Evolutionary conservation across 2,797 vertebrate species (phyloP), one percentile per base, ranked within the genome.

Genomic region (Etheostoma nigrum): DNA sequence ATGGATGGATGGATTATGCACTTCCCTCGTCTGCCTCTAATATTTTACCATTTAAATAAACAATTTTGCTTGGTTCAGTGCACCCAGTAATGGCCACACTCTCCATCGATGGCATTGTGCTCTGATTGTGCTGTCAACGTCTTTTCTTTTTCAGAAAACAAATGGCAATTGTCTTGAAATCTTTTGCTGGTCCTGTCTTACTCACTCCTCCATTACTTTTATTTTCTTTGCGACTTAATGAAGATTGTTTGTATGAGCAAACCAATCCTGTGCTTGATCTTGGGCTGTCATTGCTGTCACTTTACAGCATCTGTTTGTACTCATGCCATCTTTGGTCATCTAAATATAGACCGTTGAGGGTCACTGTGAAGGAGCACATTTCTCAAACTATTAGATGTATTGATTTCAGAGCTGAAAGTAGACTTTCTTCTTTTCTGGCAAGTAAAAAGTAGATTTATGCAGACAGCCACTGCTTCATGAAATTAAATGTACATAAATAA

Each of bases 111-210:
- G 61, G 67, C 78, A 47, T 40, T 49, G 80, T 57, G 82, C 81
- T 84, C 83, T 83, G 84, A 87, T 87, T 90, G 70, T 19, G 0
- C 67, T 80, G 83, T 86, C 81, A 88, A 72, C 66, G 74, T 47
- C 60, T 73, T 58, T 60, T 82, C 25, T 36, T 68, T 64, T 72
- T 79, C 55, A 79, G 59, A 64, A 86, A 86, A 86, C 81, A 81
- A 85, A 85, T 65, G 13, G 60, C 68, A 61, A 73, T 84, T 83
- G 52, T 18, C 57, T 69, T 64, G 65, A 73, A 40, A 8, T 62
- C 27, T 66, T 36, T 64, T 53, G 45, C 53, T 69, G 4, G 13
- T 48, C 54, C 47, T 2, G 14, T 70, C 65, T 72, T 30, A 60
- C 27, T 52, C 21, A 49, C 33, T 72, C 53, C 25, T 76, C 57